Base-by-base conservation (phyloP, 2,888 invertebrate species). In the Monopis laevigella region DNA sequence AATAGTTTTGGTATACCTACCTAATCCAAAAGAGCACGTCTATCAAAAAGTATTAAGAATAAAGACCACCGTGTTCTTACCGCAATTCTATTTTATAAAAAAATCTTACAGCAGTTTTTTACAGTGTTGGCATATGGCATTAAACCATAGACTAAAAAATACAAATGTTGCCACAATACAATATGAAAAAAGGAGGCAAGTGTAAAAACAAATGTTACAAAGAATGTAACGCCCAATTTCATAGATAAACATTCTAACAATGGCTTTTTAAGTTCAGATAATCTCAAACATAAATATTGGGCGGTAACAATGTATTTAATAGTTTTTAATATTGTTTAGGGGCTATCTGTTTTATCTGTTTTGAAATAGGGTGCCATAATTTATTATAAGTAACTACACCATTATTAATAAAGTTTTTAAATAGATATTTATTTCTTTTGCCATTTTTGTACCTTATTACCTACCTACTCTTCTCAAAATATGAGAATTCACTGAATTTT, bases 221-320 rank as follows among this genome's bases (percentile, higher is more conserved):
- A 24, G 14, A n/a, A 47, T 27, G 52, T 48, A 51, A 54, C 59
- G 59, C 58, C 55, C 56, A 59, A 61, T 58, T 62, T 54, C 51
- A 52, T 48, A 47, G 51, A 50, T 54, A 56, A 54, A 58, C 24
- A 39, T 5, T n/a, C 27, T 14, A 16, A 39, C 39, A 39, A 39
- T 14, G 19, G 39, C 13, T n/a, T 32, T 32, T 14, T 32, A 17
- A 17, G 17, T 32, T 7, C 17, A 32, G 17, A 11, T 39, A 39
- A 39, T 39, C 39, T 27, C 13, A 12, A 26, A 39, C 39, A 39
- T 24, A 39, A 39, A 39, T 24, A 39, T 39, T 39, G 27, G 26
- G 10, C 11, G 17, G 32, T 27, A 26, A 26, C 16, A 39, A 39
- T 39, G 39, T 39, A 14, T 39, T 39, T 39, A 39, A 39, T 26